A percentile compares a stretch with the other conserved stretches of the same genome.
These are phyloP conservation scores for Seladonia tumulorum DNA, from an alignment of 2,888 invertebrate species.

Conservation along the genomic window DNA sequence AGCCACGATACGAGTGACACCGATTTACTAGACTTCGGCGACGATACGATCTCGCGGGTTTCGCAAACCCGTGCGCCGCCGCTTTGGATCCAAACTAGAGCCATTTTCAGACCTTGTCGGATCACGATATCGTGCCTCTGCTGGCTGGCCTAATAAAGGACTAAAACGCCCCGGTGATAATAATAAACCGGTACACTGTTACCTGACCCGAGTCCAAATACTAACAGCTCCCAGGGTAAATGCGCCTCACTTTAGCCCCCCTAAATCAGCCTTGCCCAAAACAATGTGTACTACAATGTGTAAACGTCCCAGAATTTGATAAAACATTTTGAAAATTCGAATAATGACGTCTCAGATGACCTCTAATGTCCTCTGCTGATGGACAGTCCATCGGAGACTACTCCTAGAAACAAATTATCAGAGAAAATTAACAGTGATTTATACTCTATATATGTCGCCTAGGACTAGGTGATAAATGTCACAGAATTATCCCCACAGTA, in stretches of 20 bases:
- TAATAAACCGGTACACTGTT: neutral
- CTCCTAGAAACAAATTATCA: too few relatives aligned
- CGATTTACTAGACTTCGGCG: constrained; percentile 70
- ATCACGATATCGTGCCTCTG: constrained; percentile 49
- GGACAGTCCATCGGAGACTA: too few relatives aligned
- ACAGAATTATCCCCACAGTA: too few relatives aligned
- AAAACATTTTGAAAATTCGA: too few relatives aligned
- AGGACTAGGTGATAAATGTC: too few relatives aligned
- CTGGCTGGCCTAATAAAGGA: constrained; percentile 30
- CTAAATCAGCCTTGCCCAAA: neutral
- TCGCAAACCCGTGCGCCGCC: constrained; percentile 57
- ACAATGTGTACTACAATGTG: too few relatives aligned
- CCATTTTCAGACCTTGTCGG: constrained; percentile 45
- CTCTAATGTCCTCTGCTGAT: too few relatives aligned
- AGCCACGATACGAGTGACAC: constrained; percentile 73
- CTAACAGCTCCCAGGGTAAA: neutral
- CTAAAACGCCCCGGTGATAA: constrained; percentile 36
- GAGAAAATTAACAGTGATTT: too few relatives aligned
- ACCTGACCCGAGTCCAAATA: neutral
- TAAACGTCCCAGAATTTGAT: too few relatives aligned
- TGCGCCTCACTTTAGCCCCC: neutral
- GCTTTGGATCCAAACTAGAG: constrained; percentile 31
- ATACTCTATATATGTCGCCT: too few relatives aligned
- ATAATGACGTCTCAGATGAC: too few relatives aligned
- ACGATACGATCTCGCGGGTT: constrained; percentile 68